Evolutionary conservation across 2,113 vertebrate species (phyloP), one percentile per base, ranked within the genome.

Genomic region (Neogobius melanostomus): DNA sequence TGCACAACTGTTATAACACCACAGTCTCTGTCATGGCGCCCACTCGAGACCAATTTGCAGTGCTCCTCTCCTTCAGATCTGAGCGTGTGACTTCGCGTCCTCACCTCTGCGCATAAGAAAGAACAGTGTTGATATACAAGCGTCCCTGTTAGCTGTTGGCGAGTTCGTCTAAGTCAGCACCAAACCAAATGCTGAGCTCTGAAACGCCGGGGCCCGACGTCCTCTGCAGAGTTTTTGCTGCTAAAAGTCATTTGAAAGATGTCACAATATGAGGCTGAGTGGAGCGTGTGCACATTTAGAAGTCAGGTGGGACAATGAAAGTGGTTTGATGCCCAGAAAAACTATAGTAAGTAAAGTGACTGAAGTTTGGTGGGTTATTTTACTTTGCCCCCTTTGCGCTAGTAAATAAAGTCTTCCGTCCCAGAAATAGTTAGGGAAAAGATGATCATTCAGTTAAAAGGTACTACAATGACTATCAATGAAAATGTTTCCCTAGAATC

Each of bases 21-120:
- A 14, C 15, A 14, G 49, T 51, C 47, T 64, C 57, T 64, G 14
- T 60, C 62, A 61, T 48, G 15, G 44, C 42, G 7, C 69, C 80
- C 48, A 60, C 44, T 61, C 47, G 53, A 62, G 69, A 74, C 71
- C 67, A 77, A 76, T 85, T 81, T 76, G 71, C 72, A 64, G 6
- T 6, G 28, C 80, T 66, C 75, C 54, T 14, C 45, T 66, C 43
- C 14, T 42, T 68, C 46, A 60, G 44, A 28, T 21, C 7, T 42
- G 45, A 47, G 51, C n/a, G 46, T 68, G 62, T 51, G 17, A 56
- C n/a, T 53, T 16, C 15, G 45, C 60, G 17, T 61, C 56, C 48
- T 54, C 74, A 49, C 14, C n/a, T 75, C 36, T 36, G 47, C 47
- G 36, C 4, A 28, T 42, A 42, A 65, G 66, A 61, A 59, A 44